These are phyloP conservation scores for Imbricaverruca yamaguchii DNA, from an alignment of 2,888 invertebrate species.

Conservation along the genomic window DNA sequence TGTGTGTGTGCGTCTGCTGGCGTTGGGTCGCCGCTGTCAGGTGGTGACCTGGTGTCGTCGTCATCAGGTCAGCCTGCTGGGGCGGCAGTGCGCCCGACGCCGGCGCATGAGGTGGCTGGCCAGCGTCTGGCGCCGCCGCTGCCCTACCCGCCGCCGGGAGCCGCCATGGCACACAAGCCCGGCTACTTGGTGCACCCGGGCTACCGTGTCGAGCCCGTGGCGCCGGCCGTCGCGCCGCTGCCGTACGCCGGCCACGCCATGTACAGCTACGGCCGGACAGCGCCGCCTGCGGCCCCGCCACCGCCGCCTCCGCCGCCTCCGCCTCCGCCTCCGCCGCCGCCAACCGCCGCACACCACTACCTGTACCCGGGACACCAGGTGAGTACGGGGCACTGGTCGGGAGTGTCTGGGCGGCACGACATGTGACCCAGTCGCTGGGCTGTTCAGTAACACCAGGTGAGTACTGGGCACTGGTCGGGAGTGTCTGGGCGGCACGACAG, in stretches of 20 bases:
- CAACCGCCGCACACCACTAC: neutral
- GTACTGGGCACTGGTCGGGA: neutral
- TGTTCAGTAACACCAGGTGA: constrained; percentile 11
- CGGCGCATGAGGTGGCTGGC: neutral
- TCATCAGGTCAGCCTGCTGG: too few species aligned
- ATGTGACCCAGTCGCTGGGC: too few species aligned
- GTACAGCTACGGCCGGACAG: constrained; percentile 6
- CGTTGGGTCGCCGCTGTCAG: too few species aligned
- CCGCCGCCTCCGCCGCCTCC: neutral
- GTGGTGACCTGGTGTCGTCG: too few species aligned
- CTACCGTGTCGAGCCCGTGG: neutral
- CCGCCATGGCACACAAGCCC: neutral
- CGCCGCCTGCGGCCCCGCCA: neutral
- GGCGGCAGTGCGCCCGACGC: neutral
- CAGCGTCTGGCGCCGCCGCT: constrained; percentile 9
- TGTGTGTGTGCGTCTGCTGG: too few species aligned
- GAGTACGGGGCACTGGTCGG: neutral
- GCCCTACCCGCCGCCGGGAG: neutral
- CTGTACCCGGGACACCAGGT: constrained; percentile 9
- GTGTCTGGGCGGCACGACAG: too few species aligned
- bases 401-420: too few species aligned
- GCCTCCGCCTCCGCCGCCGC: neutral
- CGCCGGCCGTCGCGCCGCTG: neutral
- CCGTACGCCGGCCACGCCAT: neutral
- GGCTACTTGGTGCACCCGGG: neutral